Base-by-base conservation (phyloP, 2,888 invertebrate species). In the Hyalella azteca region DNA sequence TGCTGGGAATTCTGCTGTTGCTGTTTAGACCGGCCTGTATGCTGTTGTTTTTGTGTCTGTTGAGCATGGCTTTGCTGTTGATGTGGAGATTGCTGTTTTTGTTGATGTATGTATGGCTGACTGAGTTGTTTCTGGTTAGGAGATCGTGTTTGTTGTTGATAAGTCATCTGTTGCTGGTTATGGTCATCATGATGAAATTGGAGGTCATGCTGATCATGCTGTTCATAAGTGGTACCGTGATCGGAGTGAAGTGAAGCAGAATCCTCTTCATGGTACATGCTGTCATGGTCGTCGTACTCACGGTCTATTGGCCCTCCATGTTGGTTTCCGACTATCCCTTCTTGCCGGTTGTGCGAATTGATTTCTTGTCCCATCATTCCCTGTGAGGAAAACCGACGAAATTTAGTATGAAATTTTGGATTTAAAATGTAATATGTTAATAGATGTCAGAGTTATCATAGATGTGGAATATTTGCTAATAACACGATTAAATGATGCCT, bases 1-100 rank as follows among this genome's bases (percentile, higher is more conserved):
- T 80, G 78, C 11, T 66, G 66, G n/a, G 41, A 32, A 29, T 66
- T 59, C 39, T 79, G 76, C 26, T 77, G 75, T 13, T 36, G 54
- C 2, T 45, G 76, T 4, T 76, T 41, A 39, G 50, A 48, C 32
- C 22, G 22, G n/a, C 45, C 54, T 39, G 54, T 39, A 59, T 19
- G 39, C 7, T 78, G 77, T 45, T 80, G 80, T 9, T 78, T 22
- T 13, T 76, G 76, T 15, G 32, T 29, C 13, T 76, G 75, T 40
- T 79, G 79, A 29, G 39, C 32, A 48, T 79, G 45, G 5, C 9
- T 41, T 22, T 76, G 79, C 22, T 80, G 80, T 19, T 54, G 54
- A 41, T 76, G 49, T 26, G 22, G 73, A 41, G 41, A 50, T 9
- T 78, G 78, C 15, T 78, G 81, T 13, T 78, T 75, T 39, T 78